phyloP scores from a whole-genome alignment of 1,140 invertebrate genomes.

The Adelges cooleyi region DNA sequence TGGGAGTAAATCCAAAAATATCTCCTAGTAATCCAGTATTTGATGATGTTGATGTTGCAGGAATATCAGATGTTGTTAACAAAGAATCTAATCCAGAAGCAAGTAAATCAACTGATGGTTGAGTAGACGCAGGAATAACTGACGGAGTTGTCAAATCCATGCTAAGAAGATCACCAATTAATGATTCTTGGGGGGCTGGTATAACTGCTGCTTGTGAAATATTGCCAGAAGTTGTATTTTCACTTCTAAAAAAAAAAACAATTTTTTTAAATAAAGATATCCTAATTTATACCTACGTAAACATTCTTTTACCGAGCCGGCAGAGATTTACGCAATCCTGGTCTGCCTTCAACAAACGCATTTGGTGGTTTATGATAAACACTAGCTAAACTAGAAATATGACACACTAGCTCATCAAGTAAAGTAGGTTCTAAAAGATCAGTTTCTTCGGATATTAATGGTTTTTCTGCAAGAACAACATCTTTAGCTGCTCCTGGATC shows the following conservation, averaged over 20 bases:
- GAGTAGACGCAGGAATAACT: slow-evolving; percentile 39
- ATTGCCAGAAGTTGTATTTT: slow-evolving; percentile 36
- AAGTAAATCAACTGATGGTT: slow-evolving; percentile 53
- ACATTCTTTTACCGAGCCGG: slow-evolving; percentile 38
- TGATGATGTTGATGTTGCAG: slow-evolving; percentile 42
- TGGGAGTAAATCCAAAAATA: slow-evolving; percentile 70
- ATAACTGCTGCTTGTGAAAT: slow-evolving; percentile 50
- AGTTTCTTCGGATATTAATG: slow-evolving; percentile 97
- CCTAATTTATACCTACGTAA: too few species aligned
- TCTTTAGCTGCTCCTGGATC: slow-evolving; percentile 98
- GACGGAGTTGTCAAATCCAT: slow-evolving; percentile 68
- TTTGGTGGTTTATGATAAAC: slow-evolving; percentile 99
- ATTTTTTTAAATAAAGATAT: too few species aligned
- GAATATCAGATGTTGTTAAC: slow-evolving; percentile 41
- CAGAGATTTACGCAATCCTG: slow-evolving; percentile 43
- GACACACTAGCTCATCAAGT: slow-evolving; percentile 96
- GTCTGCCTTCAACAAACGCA: slow-evolving; percentile 87
- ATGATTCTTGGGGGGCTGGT: slow-evolving; percentile 69
- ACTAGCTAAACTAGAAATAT: slow-evolving; percentile 95
- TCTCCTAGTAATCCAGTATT: slow-evolving; percentile 70
- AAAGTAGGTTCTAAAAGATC: slow-evolving; percentile 95
- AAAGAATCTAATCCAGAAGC: slow-evolving; percentile 74
- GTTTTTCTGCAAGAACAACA: slow-evolving; percentile 98
- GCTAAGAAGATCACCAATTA: slow-evolving; percentile 91
- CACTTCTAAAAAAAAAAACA: slow-evolving; percentile 27